Evolutionary conservation across 2,797 vertebrate species (phyloP), one percentile per base, ranked within the genome.

Genomic region (Tapirus indicus): DNA sequence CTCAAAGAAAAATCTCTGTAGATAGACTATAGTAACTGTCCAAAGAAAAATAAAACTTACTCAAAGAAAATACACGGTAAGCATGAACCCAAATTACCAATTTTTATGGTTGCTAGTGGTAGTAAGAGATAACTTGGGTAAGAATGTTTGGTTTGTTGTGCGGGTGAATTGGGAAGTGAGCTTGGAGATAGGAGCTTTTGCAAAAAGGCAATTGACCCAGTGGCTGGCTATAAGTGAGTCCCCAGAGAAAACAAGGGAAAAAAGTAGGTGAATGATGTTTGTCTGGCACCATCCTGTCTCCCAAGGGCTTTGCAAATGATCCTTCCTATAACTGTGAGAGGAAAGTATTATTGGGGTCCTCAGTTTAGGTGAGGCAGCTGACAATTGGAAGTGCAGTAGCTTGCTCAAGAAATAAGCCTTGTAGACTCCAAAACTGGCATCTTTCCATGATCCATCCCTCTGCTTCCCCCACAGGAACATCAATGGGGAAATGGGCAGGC

Each of bases 1-100:
- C 23, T 78, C 72, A 66, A 58, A 71, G 60, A 62, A 95, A 96
- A 85, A 74, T 49, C 29, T 32, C 78, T 79, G 10, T 41, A 60
- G 64, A 52, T 38, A 79, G 49, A 41, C 14, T 44, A 14, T 64
- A 83, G 21, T 72, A 77, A 87, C 64, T 64, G 5, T 52, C 78
- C 60, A 94, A 85, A 91, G n/a, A 35, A 91, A 69, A 92, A 85
- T 18, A 85, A 95, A 94, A 82, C 6, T 41, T 58, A 77, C 2
- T 18, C 44, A 95, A 90, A 92, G 47, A 71, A 82, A 88, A 60
- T 21, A 72, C 41, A 79, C 16, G 32, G 52, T 86, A 69, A 75
- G 21, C 1, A 0, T 49, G 25, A 91, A 74, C 44, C 58, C 35
- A 80, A 79, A 60, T 86, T 91, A 88, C 38, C 18, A 93, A n/a